Evolutionary conservation across 2,888 invertebrate genomes (phyloP).

Genomic region (Elysia crispata): DNA sequence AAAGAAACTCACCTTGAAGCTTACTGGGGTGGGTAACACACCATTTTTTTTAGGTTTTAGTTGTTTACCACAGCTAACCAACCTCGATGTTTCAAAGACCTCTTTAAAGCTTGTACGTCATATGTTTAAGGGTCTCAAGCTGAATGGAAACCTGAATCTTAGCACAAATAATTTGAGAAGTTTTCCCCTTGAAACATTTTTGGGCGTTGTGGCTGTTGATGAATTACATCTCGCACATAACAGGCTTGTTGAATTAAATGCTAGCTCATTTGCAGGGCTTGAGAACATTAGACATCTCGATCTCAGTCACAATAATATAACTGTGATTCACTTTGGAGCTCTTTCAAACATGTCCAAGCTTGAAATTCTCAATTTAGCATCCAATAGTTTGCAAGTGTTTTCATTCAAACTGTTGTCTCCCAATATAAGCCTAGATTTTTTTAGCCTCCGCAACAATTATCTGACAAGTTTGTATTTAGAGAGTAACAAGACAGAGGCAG

Average conservation of each 20-base stretch:
- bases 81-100: conserved; percentile 6
- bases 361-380: conserved; percentile 53
- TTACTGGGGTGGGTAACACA: neutral
- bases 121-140: neutral
- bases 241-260: conserved; percentile 46
- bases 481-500: conserved; percentile 40
- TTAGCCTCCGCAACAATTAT: conserved; percentile 61
- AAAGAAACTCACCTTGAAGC: neutral
- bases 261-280: conserved; percentile 45
- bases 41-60: neutral
- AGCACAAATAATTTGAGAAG: conserved; percentile 33
- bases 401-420: conserved; percentile 55
- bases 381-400: conserved; percentile 57
- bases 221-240: conserved; percentile 57
- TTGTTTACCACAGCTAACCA: neutral
- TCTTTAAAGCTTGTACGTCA: neutral
- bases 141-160: conserved; percentile 5
- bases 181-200: conserved; percentile 42
- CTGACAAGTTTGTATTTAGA: conserved; percentile 46
- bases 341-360: conserved; percentile 56
- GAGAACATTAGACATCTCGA: conserved; percentile 48
- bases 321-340: conserved; percentile 44
- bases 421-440: conserved; percentile 52
- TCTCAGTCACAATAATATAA: conserved; percentile 57
- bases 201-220: conserved; percentile 34